These are phyloP conservation scores for Adoxophyes honmai DNA, from an alignment of 1,140 invertebrate genomes.

Conservation along the genomic window DNA sequence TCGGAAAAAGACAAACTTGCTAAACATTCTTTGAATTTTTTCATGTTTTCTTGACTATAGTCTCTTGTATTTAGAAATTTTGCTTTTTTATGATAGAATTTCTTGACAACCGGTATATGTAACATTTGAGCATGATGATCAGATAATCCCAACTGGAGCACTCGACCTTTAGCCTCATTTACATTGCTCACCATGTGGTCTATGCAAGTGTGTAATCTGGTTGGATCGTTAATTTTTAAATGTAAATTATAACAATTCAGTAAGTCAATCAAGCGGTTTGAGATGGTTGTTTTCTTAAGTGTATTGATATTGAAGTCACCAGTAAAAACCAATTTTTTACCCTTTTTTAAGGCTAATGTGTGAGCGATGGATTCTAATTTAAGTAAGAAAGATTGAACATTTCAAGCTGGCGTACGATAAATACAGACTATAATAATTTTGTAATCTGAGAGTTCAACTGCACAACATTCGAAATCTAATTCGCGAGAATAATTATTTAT, in stretches of 20 bases:
- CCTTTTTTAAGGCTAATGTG: too few relatives aligned
- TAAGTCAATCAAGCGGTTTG: neutral
- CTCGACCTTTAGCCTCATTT: neutral
- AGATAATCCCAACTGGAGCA: neutral
- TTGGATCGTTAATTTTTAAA: neutral
- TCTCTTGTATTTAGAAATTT: neutral
- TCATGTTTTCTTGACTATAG: neutral
- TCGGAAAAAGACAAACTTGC: neutral
- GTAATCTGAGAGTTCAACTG: neutral
- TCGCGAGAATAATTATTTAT: neutral
- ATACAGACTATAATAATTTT: slow-evolving; percentile 1
- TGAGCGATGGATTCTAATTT: slow-evolving; percentile 1
- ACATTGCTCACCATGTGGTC: slow-evolving; percentile 12
- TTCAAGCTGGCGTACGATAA: neutral
- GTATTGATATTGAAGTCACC: slow-evolving; percentile 13
- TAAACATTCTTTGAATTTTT: slow-evolving; percentile 1
- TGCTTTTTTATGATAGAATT: neutral
- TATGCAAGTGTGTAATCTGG: neutral
- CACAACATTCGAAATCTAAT: slow-evolving; percentile 2
- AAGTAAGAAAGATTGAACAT: neutral
- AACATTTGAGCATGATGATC: slow-evolving; percentile 11
- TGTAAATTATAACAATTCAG: neutral
- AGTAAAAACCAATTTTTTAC: too few relatives aligned
- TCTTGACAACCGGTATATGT: neutral
- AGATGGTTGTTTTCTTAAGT: neutral